Base-by-base conservation (phyloP, 2,888 invertebrate genomes). In the Isoperla grammatica region DNA sequence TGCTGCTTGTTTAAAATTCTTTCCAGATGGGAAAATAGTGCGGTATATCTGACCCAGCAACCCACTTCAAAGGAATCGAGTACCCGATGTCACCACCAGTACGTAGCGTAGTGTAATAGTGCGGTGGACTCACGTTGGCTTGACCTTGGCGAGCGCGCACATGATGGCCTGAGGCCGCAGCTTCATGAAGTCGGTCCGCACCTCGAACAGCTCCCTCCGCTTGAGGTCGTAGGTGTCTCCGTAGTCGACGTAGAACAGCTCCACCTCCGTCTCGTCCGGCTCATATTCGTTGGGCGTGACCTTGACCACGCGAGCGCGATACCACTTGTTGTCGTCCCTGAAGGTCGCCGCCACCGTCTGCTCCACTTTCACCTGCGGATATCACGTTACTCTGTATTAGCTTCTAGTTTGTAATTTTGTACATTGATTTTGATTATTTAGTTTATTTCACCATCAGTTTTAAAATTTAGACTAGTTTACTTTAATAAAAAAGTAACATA, bases 301-400 rank as follows among this genome's bases (percentile, higher is more conserved):
- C 62, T 81, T 81, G 57, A 85, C 77, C 5, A 95, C 84, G 71
- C 89, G 82, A 1, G 81, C 86, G 66, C 88, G 79, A 74, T 87
- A 90, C 92, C 92, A 95, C 71, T 87, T 87, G 9, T 82, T 81
- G 74, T 94, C 93, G 70, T 84, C 82, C n/a, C 83, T 79, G 72
- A 88, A 93, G 68, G 86, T 82, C 0, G 91, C 90, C 15, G 91
- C 93, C 12, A 95, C 90, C 63, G 91, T 83, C 73, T 94, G 90
- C 0, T 92, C 93, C 60, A 83, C 76, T 49, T 74, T 72, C 56
- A 90, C 68, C 78, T 82, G 73, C 29, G 66, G 22, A 48, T 13
- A 37, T 53, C 57, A 60, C 17, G 15, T 12, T 3, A 57, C 20
- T n/a, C n/a, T n/a, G n/a, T n/a, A n/a, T n/a, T n/a, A n/a, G n/a